Evolutionary conservation across 2,113 vertebrate genomes (phyloP).

Genomic region (Struthio camelus): DNA sequence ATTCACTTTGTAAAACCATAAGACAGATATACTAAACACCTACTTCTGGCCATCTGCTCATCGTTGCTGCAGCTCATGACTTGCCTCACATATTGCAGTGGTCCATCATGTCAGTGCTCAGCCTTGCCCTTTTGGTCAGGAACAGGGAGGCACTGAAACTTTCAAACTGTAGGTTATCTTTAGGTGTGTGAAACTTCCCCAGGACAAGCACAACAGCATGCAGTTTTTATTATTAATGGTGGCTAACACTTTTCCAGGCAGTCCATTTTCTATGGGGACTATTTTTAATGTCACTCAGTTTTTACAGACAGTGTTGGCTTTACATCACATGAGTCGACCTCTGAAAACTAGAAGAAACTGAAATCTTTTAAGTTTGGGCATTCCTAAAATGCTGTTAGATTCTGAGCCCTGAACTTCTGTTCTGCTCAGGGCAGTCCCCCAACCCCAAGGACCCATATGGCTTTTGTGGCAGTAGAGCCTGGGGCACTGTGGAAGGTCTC

Average conservation of each 20-base stretch:
- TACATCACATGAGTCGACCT: not conserved
- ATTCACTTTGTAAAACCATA: not conserved
- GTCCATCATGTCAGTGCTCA: not conserved
- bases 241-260: not conserved
- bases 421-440: not conserved
- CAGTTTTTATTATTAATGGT: not conserved
- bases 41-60: not conserved
- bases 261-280: fast-evolving
- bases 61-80: not conserved
- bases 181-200: not conserved
- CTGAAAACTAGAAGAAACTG: not conserved
- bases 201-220: fast-evolving
- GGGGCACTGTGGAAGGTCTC: fast-evolving
- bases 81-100: not conserved
- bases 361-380: not conserved
- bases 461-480: fast-evolving
- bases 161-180: not conserved
- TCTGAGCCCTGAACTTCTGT: not conserved
- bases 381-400: not conserved
- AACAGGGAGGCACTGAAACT: not conserved
- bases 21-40: not conserved
- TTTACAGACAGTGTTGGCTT: not conserved
- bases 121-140: not conserved
- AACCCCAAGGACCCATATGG: fast-evolving
- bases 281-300: not conserved